Evolutionary conservation across 2,797 vertebrate species (phyloP).

Genomic region (Cirrhinus mrigala): DNA sequence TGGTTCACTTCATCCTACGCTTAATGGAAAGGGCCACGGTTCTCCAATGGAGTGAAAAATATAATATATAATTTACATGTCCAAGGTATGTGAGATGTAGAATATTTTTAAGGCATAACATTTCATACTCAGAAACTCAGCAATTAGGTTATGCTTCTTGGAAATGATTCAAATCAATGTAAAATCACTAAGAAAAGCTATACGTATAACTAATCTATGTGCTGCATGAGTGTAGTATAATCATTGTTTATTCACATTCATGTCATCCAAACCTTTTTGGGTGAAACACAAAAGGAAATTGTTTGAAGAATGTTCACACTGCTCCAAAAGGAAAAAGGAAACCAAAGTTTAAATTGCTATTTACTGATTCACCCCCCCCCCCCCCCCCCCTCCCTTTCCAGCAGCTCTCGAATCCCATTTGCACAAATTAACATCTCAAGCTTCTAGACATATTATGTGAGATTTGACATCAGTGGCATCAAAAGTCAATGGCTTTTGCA

Average conservation of each 20-base stretch:
- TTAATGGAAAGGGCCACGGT: conserved; percentile 18
- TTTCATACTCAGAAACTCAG: not conserved
- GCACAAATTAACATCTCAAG: not conserved
- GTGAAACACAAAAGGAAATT: not conserved
- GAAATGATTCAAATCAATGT: not conserved
- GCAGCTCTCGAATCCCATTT: not conserved
- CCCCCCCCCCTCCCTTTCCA: not conserved
- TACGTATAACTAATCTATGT: not conserved
- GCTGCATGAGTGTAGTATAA: not conserved
- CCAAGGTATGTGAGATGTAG: not conserved
- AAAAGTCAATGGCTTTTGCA: not conserved
- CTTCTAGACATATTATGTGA: not conserved
- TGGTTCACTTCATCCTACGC: conserved; percentile 31
- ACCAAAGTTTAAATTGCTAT: not conserved
- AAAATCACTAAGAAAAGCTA: not conserved
- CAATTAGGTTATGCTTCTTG: not conserved
- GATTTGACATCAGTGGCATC: not conserved
- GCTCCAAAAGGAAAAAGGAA: not conserved
- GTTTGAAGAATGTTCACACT: not conserved
- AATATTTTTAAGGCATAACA: not conserved
- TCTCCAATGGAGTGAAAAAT: not conserved
- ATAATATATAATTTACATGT: not conserved
- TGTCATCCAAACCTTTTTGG: not conserved
- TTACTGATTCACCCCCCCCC: not conserved
- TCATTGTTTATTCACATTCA: not conserved